Percentiles rank a stretch among this genome's conserved stretches.
Evolutionary conservation across 2,113 vertebrate species (phyloP).

Genomic region (Carettochelys insculpta): DNA sequence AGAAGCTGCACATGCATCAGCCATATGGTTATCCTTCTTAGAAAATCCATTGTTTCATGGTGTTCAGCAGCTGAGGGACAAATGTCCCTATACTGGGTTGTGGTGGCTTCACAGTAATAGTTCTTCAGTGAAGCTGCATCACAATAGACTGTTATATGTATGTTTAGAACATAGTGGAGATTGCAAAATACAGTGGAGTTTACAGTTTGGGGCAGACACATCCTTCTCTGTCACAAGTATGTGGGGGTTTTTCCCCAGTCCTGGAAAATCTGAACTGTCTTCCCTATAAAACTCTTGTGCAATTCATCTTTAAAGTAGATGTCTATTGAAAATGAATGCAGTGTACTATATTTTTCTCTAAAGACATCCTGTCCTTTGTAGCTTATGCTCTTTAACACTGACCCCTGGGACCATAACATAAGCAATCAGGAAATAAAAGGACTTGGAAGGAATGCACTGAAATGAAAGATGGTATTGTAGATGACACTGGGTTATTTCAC

Average conservation of each 20-base stretch:
- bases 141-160: neutral
- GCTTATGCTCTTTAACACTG: neutral
- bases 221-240: neutral
- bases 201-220: neutral
- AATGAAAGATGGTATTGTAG: neutral
- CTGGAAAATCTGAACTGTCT: neutral
- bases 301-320: neutral
- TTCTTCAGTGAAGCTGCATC: neutral
- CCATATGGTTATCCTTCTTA: neutral
- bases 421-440: neutral
- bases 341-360: neutral
- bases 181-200: neutral
- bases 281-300: neutral
- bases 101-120: neutral
- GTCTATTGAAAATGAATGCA: neutral
- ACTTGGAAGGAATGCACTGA: neutral
- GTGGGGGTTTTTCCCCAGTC: neutral
- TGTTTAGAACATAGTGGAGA: neutral
- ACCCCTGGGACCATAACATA: neutral
- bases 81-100: neutral
- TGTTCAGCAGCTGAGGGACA: neutral
- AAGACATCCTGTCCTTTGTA: neutral
- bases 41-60: neutral
- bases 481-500: neutral
- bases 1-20: neutral